phyloP scores from a whole-genome alignment of 1,140 invertebrate genomes.

The Probaryconus sp. region DNA sequence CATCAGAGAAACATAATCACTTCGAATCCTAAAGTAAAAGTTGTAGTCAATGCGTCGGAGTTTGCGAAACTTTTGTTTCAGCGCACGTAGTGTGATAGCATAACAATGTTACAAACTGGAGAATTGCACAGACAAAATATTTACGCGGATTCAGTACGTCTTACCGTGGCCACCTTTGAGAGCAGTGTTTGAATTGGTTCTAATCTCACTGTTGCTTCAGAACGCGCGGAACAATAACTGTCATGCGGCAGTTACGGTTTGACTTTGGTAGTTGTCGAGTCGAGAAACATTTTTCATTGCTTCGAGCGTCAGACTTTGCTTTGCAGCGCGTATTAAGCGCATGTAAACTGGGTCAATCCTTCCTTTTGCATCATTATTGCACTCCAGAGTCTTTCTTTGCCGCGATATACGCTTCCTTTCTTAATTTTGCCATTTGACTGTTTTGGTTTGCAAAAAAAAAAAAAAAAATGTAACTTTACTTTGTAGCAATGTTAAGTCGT shows the following conservation, averaged over 20 bases:
- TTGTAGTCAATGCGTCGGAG: too few relatives aligned
- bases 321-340: constrained; percentile 34
- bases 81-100: too few relatives aligned
- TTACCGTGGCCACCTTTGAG: neutral
- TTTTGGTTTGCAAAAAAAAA: constrained; percentile 39
- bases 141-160: constrained; percentile 19
- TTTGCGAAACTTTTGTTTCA: too few relatives aligned
- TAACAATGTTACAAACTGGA: neutral
- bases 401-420: constrained; percentile 30
- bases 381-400: constrained; percentile 35
- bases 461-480: constrained; percentile 3
- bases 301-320: constrained; percentile 44
- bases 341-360: constrained; percentile 50
- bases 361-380: constrained; percentile 50
- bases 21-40: too few relatives aligned
- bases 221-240: constrained; percentile 35
- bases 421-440: constrained; percentile 46
- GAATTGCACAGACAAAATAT: constrained; percentile 21
- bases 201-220: constrained; percentile 27
- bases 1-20: too few relatives aligned
- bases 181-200: constrained; percentile 16
- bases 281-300: constrained; percentile 43
- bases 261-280: constrained; percentile 32
- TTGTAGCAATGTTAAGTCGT: constrained; percentile 12
- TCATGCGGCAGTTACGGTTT: constrained; percentile 37